Percentiles rank a stretch among this genome's conserved stretches.
phyloP scores from a whole-genome alignment of 1,140 invertebrate genomes.

The Calosoma granatense region DNA sequence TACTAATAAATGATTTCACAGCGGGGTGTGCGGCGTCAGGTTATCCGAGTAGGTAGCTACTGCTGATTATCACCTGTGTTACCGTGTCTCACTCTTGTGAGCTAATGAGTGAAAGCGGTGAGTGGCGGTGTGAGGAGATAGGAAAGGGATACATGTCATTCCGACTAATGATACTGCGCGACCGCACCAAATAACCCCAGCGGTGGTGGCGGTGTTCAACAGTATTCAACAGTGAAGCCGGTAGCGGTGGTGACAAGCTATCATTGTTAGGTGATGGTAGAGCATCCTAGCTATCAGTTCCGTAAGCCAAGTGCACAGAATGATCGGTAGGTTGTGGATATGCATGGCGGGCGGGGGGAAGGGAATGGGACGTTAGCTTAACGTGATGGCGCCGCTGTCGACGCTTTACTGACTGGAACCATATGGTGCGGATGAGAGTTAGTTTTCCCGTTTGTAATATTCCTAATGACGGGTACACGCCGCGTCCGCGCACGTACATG shows the following conservation, averaged over 20 bases:
- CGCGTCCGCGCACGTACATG: constrained; percentile 1
- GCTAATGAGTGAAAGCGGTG: no score
- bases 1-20: no score
- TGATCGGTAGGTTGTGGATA: neutral
- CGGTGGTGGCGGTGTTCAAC: neutral
- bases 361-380: neutral
- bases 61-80: no score
- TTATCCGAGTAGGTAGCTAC: no score
- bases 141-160: constrained; percentile 29
- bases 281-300: neutral
- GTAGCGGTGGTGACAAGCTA: neutral
- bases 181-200: constrained; percentile 32
- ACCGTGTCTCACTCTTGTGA: no score
- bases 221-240: neutral
- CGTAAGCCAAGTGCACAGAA: neutral
- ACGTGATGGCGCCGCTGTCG: neutral
- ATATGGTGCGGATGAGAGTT: constrained; percentile 32
- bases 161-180: constrained; percentile 34
- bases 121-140: neutral
- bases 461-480: constrained; percentile 34
- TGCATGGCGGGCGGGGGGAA: neutral
- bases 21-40: no score
- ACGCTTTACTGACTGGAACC: constrained; percentile 24
- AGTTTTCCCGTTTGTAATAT: constrained; percentile 35
- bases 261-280: neutral